Conservation (phyloP, 2,113 vertebrate species). For the Scolopax mira region DNA sequence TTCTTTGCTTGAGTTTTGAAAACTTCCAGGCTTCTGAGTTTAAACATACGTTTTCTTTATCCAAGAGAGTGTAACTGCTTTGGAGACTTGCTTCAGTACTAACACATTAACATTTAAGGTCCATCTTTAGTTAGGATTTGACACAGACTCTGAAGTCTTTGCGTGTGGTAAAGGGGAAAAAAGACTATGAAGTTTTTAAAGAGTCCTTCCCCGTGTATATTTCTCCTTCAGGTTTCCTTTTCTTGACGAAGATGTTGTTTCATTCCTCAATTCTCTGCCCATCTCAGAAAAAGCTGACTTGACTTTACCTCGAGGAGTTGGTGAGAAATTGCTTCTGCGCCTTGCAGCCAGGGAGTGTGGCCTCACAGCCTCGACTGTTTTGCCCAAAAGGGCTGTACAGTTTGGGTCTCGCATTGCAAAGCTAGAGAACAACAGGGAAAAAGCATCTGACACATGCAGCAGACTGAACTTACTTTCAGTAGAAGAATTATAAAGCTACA, state of each 20-base stretch:
- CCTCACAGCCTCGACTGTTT: conserved; percentile 74
- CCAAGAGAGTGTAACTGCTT: not conserved
- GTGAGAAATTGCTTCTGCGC: conserved; percentile 91
- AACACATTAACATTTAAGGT: not conserved
- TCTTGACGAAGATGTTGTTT: conserved; percentile 93
- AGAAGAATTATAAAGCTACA: not conserved
- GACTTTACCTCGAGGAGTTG: conserved; percentile 86
- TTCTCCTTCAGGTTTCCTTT: conserved; percentile 87
- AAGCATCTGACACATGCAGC: conserved; percentile 86
- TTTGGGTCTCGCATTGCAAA: conserved; percentile 96
- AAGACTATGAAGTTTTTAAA: not conserved
- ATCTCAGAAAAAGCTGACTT: conserved; percentile 87
- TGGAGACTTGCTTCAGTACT: not conserved
- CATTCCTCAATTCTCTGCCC: conserved; percentile 85
- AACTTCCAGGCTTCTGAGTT: not conserved
- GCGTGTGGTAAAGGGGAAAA: not conserved
- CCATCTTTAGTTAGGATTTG: not conserved
- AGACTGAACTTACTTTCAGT: conserved; percentile 71
- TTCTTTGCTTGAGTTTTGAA: not conserved
- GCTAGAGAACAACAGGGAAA: conserved; percentile 85
- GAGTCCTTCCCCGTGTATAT: not conserved
- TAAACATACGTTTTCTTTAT: not conserved
- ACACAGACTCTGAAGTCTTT: not conserved
- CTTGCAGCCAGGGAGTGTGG: conserved; percentile 81
- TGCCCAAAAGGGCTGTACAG: conserved; percentile 95